Percentiles rank a stretch among this genome's conserved stretches.
phyloP scores from a whole-genome alignment of 2,888 invertebrate species.

The Podabrus alpinus region DNA sequence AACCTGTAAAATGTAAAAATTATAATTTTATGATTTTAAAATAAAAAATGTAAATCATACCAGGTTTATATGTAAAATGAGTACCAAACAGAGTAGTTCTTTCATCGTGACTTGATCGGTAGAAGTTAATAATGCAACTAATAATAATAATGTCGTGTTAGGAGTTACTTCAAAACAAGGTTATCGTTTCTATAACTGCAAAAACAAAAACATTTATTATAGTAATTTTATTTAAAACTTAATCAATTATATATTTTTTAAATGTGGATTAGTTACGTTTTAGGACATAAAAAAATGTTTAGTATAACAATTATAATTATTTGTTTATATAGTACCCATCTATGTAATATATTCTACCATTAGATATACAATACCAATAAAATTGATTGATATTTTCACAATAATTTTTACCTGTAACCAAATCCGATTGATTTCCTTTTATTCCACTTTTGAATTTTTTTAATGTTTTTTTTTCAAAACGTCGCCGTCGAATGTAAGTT shows the following conservation, averaged over 20 bases:
- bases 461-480: too few relatives aligned
- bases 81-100: background rate
- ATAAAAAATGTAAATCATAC: background rate
- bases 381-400: too few relatives aligned
- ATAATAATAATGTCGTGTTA: background rate
- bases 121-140: background rate
- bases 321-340: too few relatives aligned
- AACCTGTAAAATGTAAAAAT: background rate
- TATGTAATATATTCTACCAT: too few relatives aligned
- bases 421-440: too few relatives aligned
- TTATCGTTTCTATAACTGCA: background rate
- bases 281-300: background rate
- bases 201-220: background rate
- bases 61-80: background rate
- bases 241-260: background rate
- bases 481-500: too few relatives aligned
- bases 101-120: background rate
- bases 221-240: background rate
- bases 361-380: too few relatives aligned
- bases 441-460: too few relatives aligned
- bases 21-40: too few relatives aligned
- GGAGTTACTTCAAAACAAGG: background rate
- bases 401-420: too few relatives aligned
- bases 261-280: background rate
- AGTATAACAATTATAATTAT: too few relatives aligned